Evolutionary conservation across 2,797 vertebrate genomes (phyloP), one percentile per base, ranked within the genome.

Genomic region (Sebastes ruberrimus): DNA sequence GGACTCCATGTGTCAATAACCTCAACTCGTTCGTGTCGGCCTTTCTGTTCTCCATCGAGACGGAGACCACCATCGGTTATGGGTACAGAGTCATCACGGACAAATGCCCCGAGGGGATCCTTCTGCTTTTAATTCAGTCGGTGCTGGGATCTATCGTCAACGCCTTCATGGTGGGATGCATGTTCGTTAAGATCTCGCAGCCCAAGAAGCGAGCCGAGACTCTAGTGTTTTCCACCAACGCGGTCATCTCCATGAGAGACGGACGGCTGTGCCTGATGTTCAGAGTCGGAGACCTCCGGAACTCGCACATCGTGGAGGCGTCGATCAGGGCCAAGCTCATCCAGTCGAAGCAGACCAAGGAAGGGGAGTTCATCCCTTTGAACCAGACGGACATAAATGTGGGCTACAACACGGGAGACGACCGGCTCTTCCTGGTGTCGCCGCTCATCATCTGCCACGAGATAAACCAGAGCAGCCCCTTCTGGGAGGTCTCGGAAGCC

Each of bases 361-460:
- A 99, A 91, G 99, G 99, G 84, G 99, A 99, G 95, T 99, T 99
- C 95, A 99, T 99, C 91, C 98, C 99, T 71, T 91, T 99, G 85
- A 99, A 99, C 94, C 99, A 99, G 95, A 99, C 99, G n/a, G 99
- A 99, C 94, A 98, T 99, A 88, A 99, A 99, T 22, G 99, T 99
- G 81, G 99, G 99, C 57, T 99, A 99, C 88, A 98, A 97, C 95
- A 99, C 98, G 0, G 99, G 99, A 27, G 99, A 99, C 4, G 99
- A 99, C 95, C 95, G 99, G 68, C 97, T 99, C 60, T 99, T 99
- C 94, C 96, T 99, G 63, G 99, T 99, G 91, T 99, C 99, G 4
- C 98, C 99, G 0, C 97, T 99, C 90, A 99, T 99, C 92, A 99
- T 99, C 94, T 99, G 98, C 94, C 99, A 99, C 9, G 98, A 99